Base-by-base conservation (phyloP, 1,140 invertebrate genomes). In the Andricus grossulariae region DNA sequence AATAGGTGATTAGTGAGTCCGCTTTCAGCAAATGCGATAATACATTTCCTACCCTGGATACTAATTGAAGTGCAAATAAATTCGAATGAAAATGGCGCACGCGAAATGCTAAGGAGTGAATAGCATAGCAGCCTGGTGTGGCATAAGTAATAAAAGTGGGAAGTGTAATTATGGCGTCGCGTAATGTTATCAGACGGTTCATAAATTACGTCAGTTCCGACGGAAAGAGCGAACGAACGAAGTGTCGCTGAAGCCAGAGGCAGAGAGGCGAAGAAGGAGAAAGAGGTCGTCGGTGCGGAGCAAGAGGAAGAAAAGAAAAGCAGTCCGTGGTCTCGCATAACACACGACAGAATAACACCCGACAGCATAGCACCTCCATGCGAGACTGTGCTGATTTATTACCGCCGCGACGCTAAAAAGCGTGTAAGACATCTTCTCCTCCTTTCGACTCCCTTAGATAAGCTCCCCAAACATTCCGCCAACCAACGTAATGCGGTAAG, bases 351-450 rank as follows among this genome's bases (percentile, higher is more conserved):
- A 32, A 32, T 32, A 32, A 32, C 25, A 32, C 25, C 3, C 25
- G 25, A 32, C 25, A 32, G 25, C 15, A 71, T 54, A 73, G 71
- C 57, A 78, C 73, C 54, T 57, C 74, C 66, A 54, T 72, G 54
- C 70, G 74, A 76, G 77, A 51, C 77, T 66, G 57, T 8, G 21
- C 19, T 82, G 79, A 85, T 85, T 82, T 79, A 83, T 81, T 49
- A 71, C 13, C 4, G 25, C 25, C 25, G 25, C 49, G 15, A 52
- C 52, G 54, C 72, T 71, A 76, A 82, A 81, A 81, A 80, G 54
- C 55, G 18, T 71, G 57, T 66, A 39, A 66, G 57, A 66, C 57
- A 66, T 66, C 57, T 32, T 39, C 21, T 15, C 57, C 7, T 39
- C 39, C 57, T 21, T 66, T 66, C 16, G n/a, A 32, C 21, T 5